Evolutionary conservation across 2,113 vertebrate species (phyloP), one percentile per base, ranked within the genome.

Genomic region (Mustela lutreola): DNA sequence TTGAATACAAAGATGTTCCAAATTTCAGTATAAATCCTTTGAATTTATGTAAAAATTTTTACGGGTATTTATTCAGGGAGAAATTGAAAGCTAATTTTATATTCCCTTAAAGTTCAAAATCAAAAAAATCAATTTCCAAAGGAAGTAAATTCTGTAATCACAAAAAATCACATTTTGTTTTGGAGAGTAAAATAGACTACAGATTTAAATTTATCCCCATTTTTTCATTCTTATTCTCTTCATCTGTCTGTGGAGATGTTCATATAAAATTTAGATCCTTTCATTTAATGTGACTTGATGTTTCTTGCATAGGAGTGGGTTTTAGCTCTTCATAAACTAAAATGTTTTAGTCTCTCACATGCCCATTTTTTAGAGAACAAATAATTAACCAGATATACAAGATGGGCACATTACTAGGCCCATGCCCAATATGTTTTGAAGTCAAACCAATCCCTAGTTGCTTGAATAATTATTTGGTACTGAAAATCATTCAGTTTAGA

Each of bases 61-160:
- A 63, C 4, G 18, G 39, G 16, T 28, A 56, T 65, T 60, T 86
- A 67, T 53, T 65, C 4, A 42, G 11, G 22, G 11, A 89, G 19
- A 75, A 31, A 73, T n/a, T 97, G n/a, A 75, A 91, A 39, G 33
- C 75, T 48, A 81, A 65, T 86, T 90, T 73, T 33, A 75, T 93
- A 85, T 58, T 89, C 1, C 9, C n/a, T 65, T 89, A 33, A 87
- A 63, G 45, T 85, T 45, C 9, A 80, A 85, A 85, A 58, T 4
- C 28, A 84, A 86, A 86, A 50, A 50, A 67, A 4, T 70, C 33
- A 84, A 6, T 85, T 87, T 65, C 56, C 22, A 63, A 91, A 81
- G 15, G 4, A 65, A 88, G 33, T 50, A 14, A 58, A 81, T 89
- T 83, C 50, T 79, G 10, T 22, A 85, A 33, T 62, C 60, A 62